phyloP scores from a whole-genome alignment of 2,888 invertebrate species.

The Acronicta psi region DNA sequence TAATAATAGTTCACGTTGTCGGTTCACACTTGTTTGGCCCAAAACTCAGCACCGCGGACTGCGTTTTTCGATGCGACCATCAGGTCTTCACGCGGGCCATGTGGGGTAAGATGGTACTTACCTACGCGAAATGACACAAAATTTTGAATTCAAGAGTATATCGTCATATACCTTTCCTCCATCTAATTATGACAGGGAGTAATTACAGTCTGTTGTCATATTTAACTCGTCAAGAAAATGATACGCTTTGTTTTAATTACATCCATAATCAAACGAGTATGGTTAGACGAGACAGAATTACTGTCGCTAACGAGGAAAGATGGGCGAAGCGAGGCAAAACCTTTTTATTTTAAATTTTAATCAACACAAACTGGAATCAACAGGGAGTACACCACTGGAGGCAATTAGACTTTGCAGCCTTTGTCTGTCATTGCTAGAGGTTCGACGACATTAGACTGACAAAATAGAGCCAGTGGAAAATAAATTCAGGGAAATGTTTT shows the following conservation, averaged over 20 bases:
- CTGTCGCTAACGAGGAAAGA: slow-evolving; percentile 41
- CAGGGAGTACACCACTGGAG: slow-evolving; percentile 21
- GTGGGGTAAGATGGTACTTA: no score
- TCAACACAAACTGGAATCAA: slow-evolving; percentile 37
- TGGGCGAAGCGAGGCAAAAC: slow-evolving; percentile 32
- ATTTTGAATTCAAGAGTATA: not conserved
- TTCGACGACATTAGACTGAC: slow-evolving; percentile 13
- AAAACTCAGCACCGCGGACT: no score
- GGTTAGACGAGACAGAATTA: slow-evolving; percentile 50
- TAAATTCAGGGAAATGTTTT: not conserved
- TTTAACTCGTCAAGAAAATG: slow-evolving; percentile 7
- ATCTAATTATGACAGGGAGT: not conserved
- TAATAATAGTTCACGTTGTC: no score
- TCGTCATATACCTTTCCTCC: not conserved
- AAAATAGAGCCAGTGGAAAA: slow-evolving; percentile 6
- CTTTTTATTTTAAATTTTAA: slow-evolving; percentile 52
- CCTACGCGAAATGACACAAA: no score
- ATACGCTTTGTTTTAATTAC: slow-evolving; percentile 44
- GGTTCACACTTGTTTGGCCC: no score
- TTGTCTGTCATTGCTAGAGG: slow-evolving; percentile 40
- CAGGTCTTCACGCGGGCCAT: no score
- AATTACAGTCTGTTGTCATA: slow-evolving; percentile 5
- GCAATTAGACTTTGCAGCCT: slow-evolving; percentile 40
- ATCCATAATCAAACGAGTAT: slow-evolving; percentile 41
- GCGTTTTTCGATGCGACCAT: no score